Evolutionary conservation across 2,888 invertebrate genomes (phyloP).

Genomic region (Cactoblastis cactorum): DNA sequence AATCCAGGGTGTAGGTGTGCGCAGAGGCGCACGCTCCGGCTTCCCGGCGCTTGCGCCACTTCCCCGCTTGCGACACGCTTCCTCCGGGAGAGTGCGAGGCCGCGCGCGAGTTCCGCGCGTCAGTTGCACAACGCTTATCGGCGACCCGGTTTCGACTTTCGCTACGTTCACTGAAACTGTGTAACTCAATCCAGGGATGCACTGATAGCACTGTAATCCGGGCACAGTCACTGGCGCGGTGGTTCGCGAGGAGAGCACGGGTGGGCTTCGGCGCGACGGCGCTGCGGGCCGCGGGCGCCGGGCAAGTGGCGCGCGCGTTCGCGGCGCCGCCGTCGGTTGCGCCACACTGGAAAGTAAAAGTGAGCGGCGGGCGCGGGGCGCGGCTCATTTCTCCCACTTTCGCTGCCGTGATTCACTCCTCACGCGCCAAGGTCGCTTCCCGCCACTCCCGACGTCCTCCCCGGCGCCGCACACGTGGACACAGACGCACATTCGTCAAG

Average conservation of each 20-base stretch:
- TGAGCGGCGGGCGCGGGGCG: conserved; percentile 73
- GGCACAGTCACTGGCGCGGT: conserved; percentile 54
- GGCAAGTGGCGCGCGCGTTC: conserved; percentile 71
- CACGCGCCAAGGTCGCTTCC: conserved; percentile 70
- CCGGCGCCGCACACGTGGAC: conserved; percentile 6
- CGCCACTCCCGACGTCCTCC: conserved; percentile 45
- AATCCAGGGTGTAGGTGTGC: conserved; percentile 58
- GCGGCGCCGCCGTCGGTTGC: conserved; percentile 71
- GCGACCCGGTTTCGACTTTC: conserved; percentile 69
- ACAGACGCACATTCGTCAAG: background rate
- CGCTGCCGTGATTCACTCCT: conserved; percentile 71
- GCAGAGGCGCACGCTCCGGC: conserved; percentile 58
- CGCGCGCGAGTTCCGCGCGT: conserved; percentile 68
- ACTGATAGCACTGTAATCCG: conserved; percentile 76
- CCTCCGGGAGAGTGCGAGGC: conserved; percentile 76
- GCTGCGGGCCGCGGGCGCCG: conserved; percentile 78
- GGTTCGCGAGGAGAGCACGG: conserved; percentile 46
- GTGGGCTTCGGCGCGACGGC: conserved; percentile 65
- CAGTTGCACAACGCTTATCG: conserved; percentile 69
- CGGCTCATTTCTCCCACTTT: conserved; percentile 78
- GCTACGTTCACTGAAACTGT: conserved; percentile 63
- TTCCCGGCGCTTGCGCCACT: conserved; percentile 76
- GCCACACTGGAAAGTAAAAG: conserved; percentile 78
- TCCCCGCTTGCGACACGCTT: conserved; percentile 74
- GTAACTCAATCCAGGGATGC: conserved; percentile 67